Percentiles rank a stretch among this genome's conserved stretches.
Evolutionary conservation across 64 coral and sea anemone species (phyloP).

Genomic region (Porites lutea): DNA sequence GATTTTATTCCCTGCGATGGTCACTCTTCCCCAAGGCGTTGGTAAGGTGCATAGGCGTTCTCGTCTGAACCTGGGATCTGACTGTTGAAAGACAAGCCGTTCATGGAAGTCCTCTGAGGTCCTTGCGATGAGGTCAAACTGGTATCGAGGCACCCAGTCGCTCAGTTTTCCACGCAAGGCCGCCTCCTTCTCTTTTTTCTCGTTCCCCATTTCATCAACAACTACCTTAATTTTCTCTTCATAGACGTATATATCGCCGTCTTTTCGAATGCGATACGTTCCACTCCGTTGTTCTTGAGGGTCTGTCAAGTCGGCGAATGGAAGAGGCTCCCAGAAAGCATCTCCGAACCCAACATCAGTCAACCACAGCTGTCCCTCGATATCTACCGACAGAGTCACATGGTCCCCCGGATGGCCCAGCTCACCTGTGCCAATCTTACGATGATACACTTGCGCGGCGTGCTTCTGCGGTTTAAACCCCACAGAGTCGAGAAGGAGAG

Average conservation of each 20-base stretch:
- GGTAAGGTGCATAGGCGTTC: slow-evolving; percentile 41
- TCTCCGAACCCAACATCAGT: slow-evolving; percentile 52
- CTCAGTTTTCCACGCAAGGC: neutral
- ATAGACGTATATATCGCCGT: slow-evolving; percentile 28
- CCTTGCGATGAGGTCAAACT: slow-evolving; percentile 34
- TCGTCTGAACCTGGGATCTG: slow-evolving; percentile 27
- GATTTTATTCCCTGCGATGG: slow-evolving; percentile 26
- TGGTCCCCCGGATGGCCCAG: slow-evolving; percentile 3
- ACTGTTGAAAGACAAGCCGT: slow-evolving; percentile 25
- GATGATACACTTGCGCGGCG: neutral
- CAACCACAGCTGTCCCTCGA: slow-evolving; percentile 4
- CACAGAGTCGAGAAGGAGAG: slow-evolving; percentile 46
- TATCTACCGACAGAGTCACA: neutral
- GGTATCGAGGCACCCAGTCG: neutral
- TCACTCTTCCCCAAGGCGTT: slow-evolving; percentile 43
- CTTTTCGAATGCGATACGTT: slow-evolving; percentile 60
- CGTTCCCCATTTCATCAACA: slow-evolving; percentile 25
- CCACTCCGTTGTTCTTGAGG: slow-evolving; percentile 40
- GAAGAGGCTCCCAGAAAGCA: slow-evolving; percentile 28
- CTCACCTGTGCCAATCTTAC: neutral
- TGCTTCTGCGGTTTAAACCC: slow-evolving; percentile 28
- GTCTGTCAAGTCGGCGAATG: slow-evolving; percentile 14
- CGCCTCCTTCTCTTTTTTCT: neutral
- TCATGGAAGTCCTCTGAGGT: neutral
- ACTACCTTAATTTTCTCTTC: slow-evolving; percentile 33